Percentiles rank a stretch among this genome's conserved stretches.
phyloP scores from a whole-genome alignment of 2,888 invertebrate genomes.

The Stegophylla sp. region DNA sequence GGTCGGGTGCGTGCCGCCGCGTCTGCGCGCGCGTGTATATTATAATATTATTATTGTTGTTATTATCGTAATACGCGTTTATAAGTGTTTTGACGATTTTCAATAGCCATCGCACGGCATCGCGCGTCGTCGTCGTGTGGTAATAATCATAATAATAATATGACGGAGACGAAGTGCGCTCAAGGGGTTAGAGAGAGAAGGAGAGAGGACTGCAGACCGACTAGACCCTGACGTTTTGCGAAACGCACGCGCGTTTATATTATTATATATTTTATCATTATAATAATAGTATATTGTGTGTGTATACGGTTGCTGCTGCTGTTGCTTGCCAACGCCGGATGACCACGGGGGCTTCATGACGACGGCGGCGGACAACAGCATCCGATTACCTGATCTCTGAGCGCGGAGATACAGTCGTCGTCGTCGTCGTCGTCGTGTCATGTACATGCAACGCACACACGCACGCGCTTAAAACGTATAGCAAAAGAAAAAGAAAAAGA shows the following conservation, averaged over 20 bases:
- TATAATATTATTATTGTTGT: background rate
- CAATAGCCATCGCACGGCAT: too few relatives aligned
- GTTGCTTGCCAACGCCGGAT: background rate
- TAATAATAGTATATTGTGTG: background rate
- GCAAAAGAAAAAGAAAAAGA: slow-evolving; percentile 24
- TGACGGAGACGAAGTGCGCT: too few relatives aligned
- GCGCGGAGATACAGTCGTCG: too few relatives aligned
- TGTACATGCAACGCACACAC: background rate
- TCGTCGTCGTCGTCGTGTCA: too few relatives aligned
- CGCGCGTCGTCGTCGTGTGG: too few relatives aligned
- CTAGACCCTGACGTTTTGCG: background rate
- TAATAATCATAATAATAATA: too few relatives aligned
- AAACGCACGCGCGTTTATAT: slow-evolving; percentile 8
- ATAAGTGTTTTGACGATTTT: slow-evolving; percentile 1
- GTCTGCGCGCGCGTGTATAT: background rate
- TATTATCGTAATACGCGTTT: too few relatives aligned
- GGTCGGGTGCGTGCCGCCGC: background rate
- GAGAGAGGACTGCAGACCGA: background rate
- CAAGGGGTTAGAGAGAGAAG: background rate
- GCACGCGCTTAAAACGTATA: too few relatives aligned
- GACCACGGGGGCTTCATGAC: slow-evolving; percentile 45
- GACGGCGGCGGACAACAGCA: slow-evolving; percentile 13
- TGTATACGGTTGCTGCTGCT: background rate
- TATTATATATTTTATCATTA: background rate
- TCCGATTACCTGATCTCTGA: background rate